Evolutionary conservation across 2,888 invertebrate species (phyloP).

Genomic region (Panopea generosa): DNA sequence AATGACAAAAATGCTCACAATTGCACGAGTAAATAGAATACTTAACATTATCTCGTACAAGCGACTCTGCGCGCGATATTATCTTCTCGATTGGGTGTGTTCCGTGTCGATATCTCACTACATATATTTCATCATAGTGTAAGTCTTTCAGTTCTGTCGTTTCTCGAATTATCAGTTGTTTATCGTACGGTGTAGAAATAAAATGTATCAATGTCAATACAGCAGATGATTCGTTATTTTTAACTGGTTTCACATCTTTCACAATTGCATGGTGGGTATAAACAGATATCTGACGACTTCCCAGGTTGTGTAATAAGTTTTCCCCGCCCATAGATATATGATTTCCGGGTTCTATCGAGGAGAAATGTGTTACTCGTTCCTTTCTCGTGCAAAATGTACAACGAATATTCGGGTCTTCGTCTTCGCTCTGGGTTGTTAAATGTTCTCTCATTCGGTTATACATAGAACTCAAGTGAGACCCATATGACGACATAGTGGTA

Average conservation of each 20-base stretch:
- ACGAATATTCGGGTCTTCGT: too few relatives aligned
- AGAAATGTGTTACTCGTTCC: too few relatives aligned
- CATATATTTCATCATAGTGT: slow-evolving; percentile 27
- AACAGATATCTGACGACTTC: neutral
- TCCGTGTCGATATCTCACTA: slow-evolving; percentile 28
- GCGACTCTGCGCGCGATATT: slow-evolving; percentile 25
- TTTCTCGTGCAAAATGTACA: too few relatives aligned
- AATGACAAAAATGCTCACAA: too few relatives aligned
- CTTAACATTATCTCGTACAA: neutral
- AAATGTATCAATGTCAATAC: slow-evolving; percentile 36
- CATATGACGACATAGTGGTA: too few relatives aligned
- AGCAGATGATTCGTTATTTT: slow-evolving; percentile 1
- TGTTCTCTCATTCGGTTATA: too few relatives aligned
- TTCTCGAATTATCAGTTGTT: slow-evolving; percentile 29
- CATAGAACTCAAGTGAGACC: too few relatives aligned
- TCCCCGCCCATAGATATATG: slow-evolving; percentile 36
- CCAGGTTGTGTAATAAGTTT: slow-evolving; percentile 15
- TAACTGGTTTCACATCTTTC: slow-evolving; percentile 17
- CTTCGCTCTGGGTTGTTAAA: too few relatives aligned
- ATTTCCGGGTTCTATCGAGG: too few relatives aligned
- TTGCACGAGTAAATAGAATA: slow-evolving; percentile 11
- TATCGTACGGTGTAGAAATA: slow-evolving; percentile 27
- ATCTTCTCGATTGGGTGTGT: slow-evolving; percentile 24
- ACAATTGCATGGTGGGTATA: slow-evolving; percentile 50
- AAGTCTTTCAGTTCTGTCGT: slow-evolving; percentile 26